These are phyloP conservation scores for Euzetes globulus DNA, from an alignment of 2,888 invertebrate species.

Conservation along the genomic window DNA sequence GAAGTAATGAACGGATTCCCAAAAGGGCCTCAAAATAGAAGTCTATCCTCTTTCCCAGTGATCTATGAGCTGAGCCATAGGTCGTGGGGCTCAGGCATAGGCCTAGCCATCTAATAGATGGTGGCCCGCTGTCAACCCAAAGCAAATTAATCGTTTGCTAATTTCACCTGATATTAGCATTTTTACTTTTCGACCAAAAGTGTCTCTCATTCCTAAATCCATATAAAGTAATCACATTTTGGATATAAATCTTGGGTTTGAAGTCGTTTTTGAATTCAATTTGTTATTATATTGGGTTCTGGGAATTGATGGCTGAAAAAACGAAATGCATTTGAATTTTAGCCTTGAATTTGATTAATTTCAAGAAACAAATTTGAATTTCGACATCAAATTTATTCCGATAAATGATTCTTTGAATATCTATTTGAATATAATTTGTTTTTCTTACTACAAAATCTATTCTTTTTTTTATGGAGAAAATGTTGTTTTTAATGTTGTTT, in stretches of 20 bases:
- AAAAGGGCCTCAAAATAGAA: neutral
- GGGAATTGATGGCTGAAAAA: too few species aligned
- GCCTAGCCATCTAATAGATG: neutral
- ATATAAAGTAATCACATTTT: neutral
- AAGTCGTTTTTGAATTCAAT: too few species aligned
- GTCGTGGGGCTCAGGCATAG: neutral
- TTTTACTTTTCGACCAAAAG: neutral
- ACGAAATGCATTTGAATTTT: too few species aligned
- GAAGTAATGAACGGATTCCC: neutral
- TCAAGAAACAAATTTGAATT: too few species aligned
- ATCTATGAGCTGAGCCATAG: neutral
- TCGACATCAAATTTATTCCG: too few species aligned
- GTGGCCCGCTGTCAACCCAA: neutral
- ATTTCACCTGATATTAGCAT: neutral
- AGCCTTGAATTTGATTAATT: too few species aligned
- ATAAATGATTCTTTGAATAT: too few species aligned
- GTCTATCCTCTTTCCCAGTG: neutral
- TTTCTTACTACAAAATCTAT: too few species aligned
- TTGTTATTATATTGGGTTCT: too few species aligned
- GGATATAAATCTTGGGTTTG: neutral
- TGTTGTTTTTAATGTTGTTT: too few species aligned
- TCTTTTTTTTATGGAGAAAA: too few species aligned
- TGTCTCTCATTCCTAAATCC: neutral
- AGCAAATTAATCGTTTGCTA: constrained; percentile 5
- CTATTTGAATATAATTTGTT: too few species aligned